phyloP scores from a whole-genome alignment of 2,113 vertebrate species.

The Oncorhynchus masou region DNA sequence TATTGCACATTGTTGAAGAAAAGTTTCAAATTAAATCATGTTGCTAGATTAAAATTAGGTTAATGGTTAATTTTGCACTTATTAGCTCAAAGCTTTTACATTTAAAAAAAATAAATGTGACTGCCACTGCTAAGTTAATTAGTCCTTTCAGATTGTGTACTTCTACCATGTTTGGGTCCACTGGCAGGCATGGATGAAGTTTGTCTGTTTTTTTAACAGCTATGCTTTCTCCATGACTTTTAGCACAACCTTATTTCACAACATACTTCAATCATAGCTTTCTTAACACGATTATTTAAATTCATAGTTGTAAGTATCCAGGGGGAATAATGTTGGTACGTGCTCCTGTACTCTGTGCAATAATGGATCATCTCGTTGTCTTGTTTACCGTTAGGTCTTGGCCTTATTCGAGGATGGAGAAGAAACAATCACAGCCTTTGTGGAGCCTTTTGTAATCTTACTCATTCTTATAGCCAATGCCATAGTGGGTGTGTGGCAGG shows the following conservation, averaged over 20 bases:
- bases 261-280: background rate
- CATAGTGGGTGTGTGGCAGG: constrained; percentile 99
- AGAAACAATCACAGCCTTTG: constrained; percentile 97
- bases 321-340: background rate
- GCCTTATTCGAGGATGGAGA: constrained; percentile 99
- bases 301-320: background rate
- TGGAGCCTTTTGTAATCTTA: constrained; percentile 98
- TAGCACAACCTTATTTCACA: background rate
- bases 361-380: background rate
- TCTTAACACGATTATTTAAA: background rate
- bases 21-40: too few relatives aligned
- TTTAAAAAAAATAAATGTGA: background rate
- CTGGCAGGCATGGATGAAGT: background rate
- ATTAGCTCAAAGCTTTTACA: background rate
- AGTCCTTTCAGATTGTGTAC: background rate
- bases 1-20: too few relatives aligned
- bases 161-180: background rate
- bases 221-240: background rate
- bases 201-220: constrained; percentile 2
- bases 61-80: too few relatives aligned
- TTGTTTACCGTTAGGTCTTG: constrained; percentile 82
- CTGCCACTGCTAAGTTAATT: background rate
- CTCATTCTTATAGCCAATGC: constrained; percentile 98
- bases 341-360: background rate
- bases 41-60: too few relatives aligned